Evolutionary conservation across 2,888 invertebrate species (phyloP).

Genomic region (Pterostichus niger): DNA sequence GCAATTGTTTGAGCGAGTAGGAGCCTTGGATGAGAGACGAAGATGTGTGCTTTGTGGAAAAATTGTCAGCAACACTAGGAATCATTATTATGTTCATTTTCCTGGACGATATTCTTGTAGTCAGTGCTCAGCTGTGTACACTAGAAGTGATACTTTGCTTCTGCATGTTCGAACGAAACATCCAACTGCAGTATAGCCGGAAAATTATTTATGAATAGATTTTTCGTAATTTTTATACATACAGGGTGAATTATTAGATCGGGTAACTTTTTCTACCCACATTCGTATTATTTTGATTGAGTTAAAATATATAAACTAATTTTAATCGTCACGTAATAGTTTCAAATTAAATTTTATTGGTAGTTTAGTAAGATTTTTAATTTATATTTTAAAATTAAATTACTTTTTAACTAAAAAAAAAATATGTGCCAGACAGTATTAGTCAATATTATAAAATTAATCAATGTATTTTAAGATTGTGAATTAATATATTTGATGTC

Average conservation of each 20-base stretch:
- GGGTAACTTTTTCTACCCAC: neutral
- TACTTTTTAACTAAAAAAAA: too few relatives aligned
- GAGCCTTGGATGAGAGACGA: conserved; percentile 80
- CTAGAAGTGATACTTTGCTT: conserved; percentile 80
- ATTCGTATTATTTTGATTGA: conserved; percentile 13
- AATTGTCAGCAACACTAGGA: conserved; percentile 82
- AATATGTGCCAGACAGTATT: conserved; percentile 45
- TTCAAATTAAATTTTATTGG: too few relatives aligned
- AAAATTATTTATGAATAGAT: conserved; percentile 37
- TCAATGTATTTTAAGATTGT: conserved; percentile 26
- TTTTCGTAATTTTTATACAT: conserved; percentile 17
- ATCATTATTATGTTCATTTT: conserved; percentile 82
- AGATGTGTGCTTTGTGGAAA: conserved; percentile 81
- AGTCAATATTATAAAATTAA: conserved; percentile 24
- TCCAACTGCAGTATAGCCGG: conserved; percentile 71
- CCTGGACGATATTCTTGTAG: conserved; percentile 81
- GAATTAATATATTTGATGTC: conserved; percentile 28
- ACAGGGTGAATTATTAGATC: conserved; percentile 47
- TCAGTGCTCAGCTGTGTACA: conserved; percentile 81
- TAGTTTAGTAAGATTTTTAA: too few relatives aligned
- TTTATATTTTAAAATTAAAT: too few relatives aligned
- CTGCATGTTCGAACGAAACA: conserved; percentile 81
- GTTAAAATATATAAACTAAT: neutral
- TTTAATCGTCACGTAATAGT: too few relatives aligned
- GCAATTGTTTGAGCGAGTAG: conserved; percentile 81